Evolutionary conservation across 2,113 vertebrate species (phyloP).

Genomic region (Mugil cephalus): DNA sequence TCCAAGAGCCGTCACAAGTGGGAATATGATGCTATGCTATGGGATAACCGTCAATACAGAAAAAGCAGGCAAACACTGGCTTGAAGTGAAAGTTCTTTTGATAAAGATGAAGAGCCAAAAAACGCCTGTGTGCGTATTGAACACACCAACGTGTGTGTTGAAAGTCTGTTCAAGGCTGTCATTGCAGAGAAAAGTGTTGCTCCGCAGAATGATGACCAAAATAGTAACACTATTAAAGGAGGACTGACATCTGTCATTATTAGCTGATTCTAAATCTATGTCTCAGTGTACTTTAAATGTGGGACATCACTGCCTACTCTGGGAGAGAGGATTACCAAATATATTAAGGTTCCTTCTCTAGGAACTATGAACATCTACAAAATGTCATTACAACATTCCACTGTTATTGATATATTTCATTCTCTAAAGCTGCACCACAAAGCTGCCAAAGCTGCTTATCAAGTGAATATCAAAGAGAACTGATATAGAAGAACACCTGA

Average conservation of each 20-base stretch:
- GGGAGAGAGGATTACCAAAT: too few species aligned
- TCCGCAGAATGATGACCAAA: neutral
- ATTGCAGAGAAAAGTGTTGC: neutral
- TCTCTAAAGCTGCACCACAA: neutral
- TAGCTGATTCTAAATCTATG: constrained; percentile 1
- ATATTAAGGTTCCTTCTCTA: too few species aligned
- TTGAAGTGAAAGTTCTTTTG: neutral
- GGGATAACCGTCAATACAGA: constrained; percentile 1
- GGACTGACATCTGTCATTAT: neutral
- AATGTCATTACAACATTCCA: too few species aligned
- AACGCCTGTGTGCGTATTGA: neutral
- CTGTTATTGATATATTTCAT: neutral
- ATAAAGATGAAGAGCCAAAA: constrained; percentile 1
- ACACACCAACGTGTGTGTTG: neutral
- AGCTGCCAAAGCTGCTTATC: too few species aligned
- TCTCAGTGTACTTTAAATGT: neutral
- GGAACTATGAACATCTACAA: too few species aligned
- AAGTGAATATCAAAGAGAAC: neutral
- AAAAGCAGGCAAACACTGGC: neutral
- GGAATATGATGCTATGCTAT: neutral
- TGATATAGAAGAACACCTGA: neutral
- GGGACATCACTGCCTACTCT: neutral
- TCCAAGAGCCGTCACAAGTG: constrained; percentile 6
- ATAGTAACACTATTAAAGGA: neutral
- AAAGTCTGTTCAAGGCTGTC: neutral